Percentiles rank a stretch among this genome's conserved stretches.
Conservation (phyloP, 1,140 invertebrate species). For the Drosophila mauritiana region DNA sequence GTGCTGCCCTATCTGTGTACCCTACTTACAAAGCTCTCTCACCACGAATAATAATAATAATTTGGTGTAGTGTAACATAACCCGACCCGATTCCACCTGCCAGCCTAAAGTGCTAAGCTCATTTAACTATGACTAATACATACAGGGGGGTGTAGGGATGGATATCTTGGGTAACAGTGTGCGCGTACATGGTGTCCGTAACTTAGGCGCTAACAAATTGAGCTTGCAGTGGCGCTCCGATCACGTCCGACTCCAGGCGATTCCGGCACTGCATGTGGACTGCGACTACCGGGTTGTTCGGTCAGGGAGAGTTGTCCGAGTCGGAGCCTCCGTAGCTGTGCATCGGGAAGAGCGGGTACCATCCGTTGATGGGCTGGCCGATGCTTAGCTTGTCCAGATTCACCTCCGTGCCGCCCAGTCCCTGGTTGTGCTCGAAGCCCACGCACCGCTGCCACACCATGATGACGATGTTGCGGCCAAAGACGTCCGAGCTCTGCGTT, state of each 20-base stretch:
- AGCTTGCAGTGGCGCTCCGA: conserved; percentile 56
- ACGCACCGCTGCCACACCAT: conserved; percentile 95
- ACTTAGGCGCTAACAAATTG: conserved; percentile 78
- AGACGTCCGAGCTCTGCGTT: conserved; percentile 90
- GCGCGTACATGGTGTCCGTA: conserved; percentile 19
- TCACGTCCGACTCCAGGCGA: conserved; percentile 13
- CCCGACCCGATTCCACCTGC: conserved; percentile 22
- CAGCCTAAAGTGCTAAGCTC: conserved; percentile 54
- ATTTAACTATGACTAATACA: conserved; percentile 56
- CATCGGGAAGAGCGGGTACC: conserved; percentile 95
- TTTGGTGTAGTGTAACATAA: conserved; percentile 26
- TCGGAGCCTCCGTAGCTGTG: conserved; percentile 88
- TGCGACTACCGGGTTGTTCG: conserved; percentile 42
- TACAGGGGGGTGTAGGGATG: conserved; percentile 6
- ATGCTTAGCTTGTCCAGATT: conserved; percentile 91
- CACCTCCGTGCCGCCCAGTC: conserved; percentile 93
- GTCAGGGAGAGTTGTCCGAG: conserved; percentile 90
- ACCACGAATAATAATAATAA: conserved; percentile 20
- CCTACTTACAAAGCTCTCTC: conserved; percentile 74
- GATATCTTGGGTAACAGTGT: conserved; percentile 4
- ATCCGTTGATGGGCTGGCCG: conserved; percentile 91
- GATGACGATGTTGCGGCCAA: conserved; percentile 89
- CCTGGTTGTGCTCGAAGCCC: conserved; percentile 94
- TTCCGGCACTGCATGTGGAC: conserved; percentile 57
- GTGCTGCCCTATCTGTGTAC: conserved; percentile 41